Percentiles rank a stretch among this genome's conserved stretches.
These are phyloP conservation scores for Macrotus californicus DNA, from an alignment of 2,113 vertebrate genomes.

Conservation along the genomic window DNA sequence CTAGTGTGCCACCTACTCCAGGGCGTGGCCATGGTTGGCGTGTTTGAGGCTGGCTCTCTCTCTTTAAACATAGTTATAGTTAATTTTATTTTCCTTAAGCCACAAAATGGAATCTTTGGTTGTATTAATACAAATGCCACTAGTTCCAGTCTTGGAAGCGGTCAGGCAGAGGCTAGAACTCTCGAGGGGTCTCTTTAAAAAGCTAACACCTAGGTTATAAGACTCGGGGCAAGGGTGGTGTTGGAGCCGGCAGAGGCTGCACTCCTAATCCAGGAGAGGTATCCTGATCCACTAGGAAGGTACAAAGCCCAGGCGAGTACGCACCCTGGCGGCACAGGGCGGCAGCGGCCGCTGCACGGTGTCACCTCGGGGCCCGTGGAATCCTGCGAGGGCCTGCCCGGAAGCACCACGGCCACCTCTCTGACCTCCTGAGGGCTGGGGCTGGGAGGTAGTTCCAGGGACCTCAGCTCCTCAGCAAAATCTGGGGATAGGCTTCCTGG, in stretches of 20 bases:
- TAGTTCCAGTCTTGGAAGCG: conserved; percentile 96
- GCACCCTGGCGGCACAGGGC: conserved; percentile 79
- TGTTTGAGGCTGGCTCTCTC: neutral
- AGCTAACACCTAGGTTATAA: conserved; percentile 80
- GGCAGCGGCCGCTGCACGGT: conserved; percentile 88
- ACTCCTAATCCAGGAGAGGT: conserved; percentile 23
- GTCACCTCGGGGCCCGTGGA: conserved; percentile 86
- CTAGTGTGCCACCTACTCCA: neutral
- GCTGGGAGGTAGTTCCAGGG: conserved; percentile 80
- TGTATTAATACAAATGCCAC: conserved; percentile 94
- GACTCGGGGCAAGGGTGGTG: conserved; percentile 48
- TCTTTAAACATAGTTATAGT: conserved; percentile 75
- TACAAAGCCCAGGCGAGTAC: conserved; percentile 49
- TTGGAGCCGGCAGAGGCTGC: neutral
- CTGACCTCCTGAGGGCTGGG: conserved; percentile 77
- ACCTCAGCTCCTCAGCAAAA: conserved; percentile 79
- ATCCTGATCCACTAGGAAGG: conserved; percentile 32
- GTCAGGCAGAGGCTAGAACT: conserved; percentile 43
- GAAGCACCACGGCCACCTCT: conserved; percentile 74
- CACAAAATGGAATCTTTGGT: conserved; percentile 99
- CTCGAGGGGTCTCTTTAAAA: conserved; percentile 76
- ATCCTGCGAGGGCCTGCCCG: conserved; percentile 70
- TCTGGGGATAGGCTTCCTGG: conserved; percentile 91
- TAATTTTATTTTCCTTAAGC: conserved; percentile 99
- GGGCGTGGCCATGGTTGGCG: neutral